These are phyloP conservation scores for Crocidura indochinensis DNA, from an alignment of 2,797 vertebrate species.

Conservation along the genomic window DNA sequence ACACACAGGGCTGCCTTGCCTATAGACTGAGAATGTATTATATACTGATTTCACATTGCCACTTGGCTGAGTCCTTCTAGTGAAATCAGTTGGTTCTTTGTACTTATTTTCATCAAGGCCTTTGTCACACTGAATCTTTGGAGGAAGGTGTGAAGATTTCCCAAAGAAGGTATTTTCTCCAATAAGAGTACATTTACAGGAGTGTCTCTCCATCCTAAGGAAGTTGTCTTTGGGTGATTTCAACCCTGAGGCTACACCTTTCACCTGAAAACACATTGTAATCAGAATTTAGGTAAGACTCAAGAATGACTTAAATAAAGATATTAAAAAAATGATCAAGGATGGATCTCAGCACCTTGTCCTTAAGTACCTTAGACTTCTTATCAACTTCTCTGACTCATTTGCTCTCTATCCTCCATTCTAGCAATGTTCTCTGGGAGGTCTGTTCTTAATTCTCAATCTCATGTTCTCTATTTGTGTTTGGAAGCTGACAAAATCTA, in stretches of 20 bases:
- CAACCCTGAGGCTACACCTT: neutral
- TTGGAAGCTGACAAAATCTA: constrained; percentile 51
- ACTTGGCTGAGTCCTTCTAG: neutral
- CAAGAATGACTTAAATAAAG: neutral
- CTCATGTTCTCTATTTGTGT: neutral
- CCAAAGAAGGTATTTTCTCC: neutral
- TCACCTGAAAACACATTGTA: neutral
- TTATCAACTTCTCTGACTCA: neutral
- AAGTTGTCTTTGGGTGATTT: neutral
- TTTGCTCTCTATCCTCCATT: neutral
- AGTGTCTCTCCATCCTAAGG: neutral
- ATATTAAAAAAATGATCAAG: neutral
- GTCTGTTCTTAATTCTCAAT: neutral
- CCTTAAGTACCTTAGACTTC: neutral
- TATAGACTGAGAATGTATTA: neutral
- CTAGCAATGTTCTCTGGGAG: neutral
- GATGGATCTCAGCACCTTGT: neutral
- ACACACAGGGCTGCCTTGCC: neutral
- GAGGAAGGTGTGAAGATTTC: neutral
- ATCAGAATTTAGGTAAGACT: neutral
- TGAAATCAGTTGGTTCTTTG: neutral
- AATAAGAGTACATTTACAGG: neutral
- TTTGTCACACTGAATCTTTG: neutral
- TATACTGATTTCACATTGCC: neutral
- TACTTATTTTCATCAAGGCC: constrained; percentile 11